Conservation (phyloP, 2,888 invertebrate species). For the Melanostoma mellinum region DNA sequence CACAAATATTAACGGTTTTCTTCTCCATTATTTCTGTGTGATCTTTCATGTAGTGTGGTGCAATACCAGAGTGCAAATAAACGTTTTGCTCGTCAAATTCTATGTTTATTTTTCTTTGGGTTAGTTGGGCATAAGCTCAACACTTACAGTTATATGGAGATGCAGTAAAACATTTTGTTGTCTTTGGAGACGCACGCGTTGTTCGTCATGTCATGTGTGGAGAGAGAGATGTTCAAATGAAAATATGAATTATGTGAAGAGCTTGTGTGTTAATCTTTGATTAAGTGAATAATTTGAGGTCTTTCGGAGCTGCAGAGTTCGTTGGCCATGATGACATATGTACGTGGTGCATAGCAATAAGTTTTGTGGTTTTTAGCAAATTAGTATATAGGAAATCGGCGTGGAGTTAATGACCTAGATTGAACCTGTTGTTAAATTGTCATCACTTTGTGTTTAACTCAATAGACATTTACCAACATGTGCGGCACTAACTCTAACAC, state of each 20-base stretch:
- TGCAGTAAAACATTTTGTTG: conserved; percentile 44
- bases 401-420: conserved; percentile 32
- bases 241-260: conserved; percentile 49
- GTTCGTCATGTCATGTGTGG: conserved; percentile 24
- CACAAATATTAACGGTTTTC: conserved; percentile 59
- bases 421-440: conserved; percentile 21
- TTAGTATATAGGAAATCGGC: conserved; percentile 17
- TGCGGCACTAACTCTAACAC: neutral
- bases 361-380: neutral
- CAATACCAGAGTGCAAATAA: conserved; percentile 45
- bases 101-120: conserved; percentile 52
- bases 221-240: conserved; percentile 27
- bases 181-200: conserved; percentile 37
- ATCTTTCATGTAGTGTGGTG: conserved; percentile 48
- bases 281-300: conserved; percentile 66
- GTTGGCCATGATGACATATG: conserved; percentile 26
- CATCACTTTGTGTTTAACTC: conserved; percentile 8
- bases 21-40: conserved; percentile 9
- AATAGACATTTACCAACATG: conserved; percentile 17
- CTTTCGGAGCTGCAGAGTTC: conserved; percentile 25
- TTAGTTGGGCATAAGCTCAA: conserved; percentile 19
- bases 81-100: conserved; percentile 41
- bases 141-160: conserved; percentile 3
- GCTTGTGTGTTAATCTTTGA: conserved; percentile 56
- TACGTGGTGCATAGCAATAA: conserved; percentile 16